Percentiles rank a stretch among this genome's conserved stretches.
These are phyloP conservation scores for Channa argus DNA, from an alignment of 2,113 vertebrate genomes.

Conservation along the genomic window DNA sequence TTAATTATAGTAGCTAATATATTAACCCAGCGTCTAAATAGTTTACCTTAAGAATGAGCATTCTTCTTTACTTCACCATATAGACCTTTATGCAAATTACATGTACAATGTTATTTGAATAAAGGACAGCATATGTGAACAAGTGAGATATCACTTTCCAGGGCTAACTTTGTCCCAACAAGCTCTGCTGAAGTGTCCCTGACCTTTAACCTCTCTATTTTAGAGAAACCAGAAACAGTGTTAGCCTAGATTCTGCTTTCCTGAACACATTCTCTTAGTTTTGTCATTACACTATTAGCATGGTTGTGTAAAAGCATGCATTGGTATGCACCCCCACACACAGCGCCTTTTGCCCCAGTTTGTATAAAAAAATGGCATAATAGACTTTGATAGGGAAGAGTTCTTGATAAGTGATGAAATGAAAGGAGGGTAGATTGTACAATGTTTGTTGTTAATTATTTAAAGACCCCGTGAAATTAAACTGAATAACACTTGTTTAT, in stretches of 20 bases:
- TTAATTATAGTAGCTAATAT: not conserved
- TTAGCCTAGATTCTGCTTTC: constrained; percentile 7
- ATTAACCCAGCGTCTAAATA: not conserved
- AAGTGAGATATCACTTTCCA: not conserved
- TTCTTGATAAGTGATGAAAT: constrained; percentile 7
- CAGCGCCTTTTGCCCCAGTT: constrained; percentile 18
- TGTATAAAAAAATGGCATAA: constrained; percentile 14
- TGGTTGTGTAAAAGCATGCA: constrained; percentile 67
- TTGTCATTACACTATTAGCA: constrained; percentile 46
- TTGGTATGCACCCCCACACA: constrained; percentile 23
- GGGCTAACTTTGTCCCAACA: not conserved
- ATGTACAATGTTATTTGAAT: not conserved
- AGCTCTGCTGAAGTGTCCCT: not conserved
- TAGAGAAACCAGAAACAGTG: not conserved
- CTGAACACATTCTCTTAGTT: constrained; percentile 7
- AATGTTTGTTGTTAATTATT: constrained; percentile 32
- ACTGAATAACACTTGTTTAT: not conserved
- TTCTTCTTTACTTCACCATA: constrained; percentile 17
- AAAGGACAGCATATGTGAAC: constrained; percentile 5
- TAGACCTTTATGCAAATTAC: not conserved
- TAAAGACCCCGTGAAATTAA: constrained; percentile 40
- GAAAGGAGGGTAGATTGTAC: constrained; percentile 46
- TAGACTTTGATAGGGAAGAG: constrained; percentile 5
- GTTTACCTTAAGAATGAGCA: too few relatives aligned
- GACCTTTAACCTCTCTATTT: constrained; percentile 13